A percentile compares a stretch with the other conserved stretches of the same genome.
These are phyloP conservation scores for Xerus inauris DNA, from an alignment of 2,113 vertebrate genomes.

Conservation along the genomic window DNA sequence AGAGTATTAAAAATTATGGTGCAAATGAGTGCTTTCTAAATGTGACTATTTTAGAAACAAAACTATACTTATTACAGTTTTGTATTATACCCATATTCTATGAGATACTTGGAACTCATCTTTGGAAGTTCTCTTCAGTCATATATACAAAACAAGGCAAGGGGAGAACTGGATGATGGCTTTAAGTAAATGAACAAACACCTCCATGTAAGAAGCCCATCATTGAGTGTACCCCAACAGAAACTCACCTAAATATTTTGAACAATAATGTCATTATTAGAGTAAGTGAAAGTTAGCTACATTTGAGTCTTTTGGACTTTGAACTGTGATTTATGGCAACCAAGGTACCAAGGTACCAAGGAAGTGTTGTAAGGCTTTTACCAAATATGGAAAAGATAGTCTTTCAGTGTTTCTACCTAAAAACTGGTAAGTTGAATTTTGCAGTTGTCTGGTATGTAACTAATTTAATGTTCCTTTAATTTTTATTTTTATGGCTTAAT, in stretches of 20 bases:
- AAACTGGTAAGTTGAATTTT: neutral
- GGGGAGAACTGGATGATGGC: neutral
- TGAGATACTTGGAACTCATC: neutral
- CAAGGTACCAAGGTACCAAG: neutral
- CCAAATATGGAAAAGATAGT: neutral
- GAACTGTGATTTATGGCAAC: neutral
- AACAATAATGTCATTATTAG: constrained; percentile 2
- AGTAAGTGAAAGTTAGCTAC: constrained; percentile 5
- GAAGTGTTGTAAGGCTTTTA: neutral
- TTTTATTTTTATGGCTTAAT: constrained; percentile 39
- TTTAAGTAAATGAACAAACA: neutral
- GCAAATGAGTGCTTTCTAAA: neutral
- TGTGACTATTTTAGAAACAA: neutral
- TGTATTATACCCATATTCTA: no score
- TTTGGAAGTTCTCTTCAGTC: neutral
- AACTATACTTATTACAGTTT: no score
- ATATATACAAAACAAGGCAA: neutral
- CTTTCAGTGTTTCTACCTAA: neutral
- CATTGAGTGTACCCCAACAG: neutral
- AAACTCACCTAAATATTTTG: neutral
- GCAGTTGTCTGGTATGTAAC: neutral
- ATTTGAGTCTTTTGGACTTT: neutral
- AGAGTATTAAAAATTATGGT: neutral
- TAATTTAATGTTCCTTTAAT: constrained; percentile 21
- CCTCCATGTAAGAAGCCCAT: neutral